Percentiles rank a stretch among this genome's conserved stretches.
phyloP scores from a whole-genome alignment of 2,113 vertebrate species.

The western clawed frog (Xenopus tropicalis) region DNA sequence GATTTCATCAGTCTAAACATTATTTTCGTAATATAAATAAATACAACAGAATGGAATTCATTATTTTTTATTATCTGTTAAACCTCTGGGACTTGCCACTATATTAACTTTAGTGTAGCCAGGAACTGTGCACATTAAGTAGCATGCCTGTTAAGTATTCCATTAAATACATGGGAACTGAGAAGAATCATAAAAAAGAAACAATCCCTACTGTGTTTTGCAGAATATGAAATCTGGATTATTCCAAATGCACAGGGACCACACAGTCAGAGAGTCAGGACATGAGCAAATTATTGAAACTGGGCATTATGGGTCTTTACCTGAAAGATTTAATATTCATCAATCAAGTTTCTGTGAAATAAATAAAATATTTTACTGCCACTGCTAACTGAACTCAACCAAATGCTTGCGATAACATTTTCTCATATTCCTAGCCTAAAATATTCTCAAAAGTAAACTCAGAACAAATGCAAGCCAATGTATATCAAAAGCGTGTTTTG shows the following conservation, averaged over 20 bases:
- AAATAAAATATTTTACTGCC: too few relatives aligned
- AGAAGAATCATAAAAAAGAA: background rate
- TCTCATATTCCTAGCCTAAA: slow-evolving; percentile 12
- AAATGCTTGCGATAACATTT: background rate
- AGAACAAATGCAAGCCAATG: too few relatives aligned
- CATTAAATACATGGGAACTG: slow-evolving; percentile 15
- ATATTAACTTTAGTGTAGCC: slow-evolving; percentile 12
- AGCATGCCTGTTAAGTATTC: background rate
- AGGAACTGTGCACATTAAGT: slow-evolving; percentile 8
- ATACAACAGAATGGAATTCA: slow-evolving; percentile 31
- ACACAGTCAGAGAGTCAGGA: slow-evolving; percentile 20
- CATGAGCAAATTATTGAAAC: slow-evolving; percentile 6
- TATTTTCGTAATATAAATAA: slow-evolving; percentile 11
- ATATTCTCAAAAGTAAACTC: background rate
- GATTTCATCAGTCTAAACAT: slow-evolving; percentile 31
- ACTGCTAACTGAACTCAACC: too few relatives aligned
- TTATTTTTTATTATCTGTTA: slow-evolving; percentile 40
- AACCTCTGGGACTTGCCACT: slow-evolving; percentile 29
- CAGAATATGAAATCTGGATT: slow-evolving; percentile 7
- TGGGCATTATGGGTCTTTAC: slow-evolving; percentile 6
- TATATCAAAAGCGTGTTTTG: too few relatives aligned
- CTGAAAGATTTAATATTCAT: slow-evolving; percentile 12
- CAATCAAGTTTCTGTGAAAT: background rate
- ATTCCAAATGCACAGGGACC: slow-evolving; percentile 20
- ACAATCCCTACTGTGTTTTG: slow-evolving; percentile 9